Evolutionary conservation across 2,888 invertebrate species (phyloP), one percentile per base, ranked within the genome.

Genomic region (Ischnus inquisitorius): DNA sequence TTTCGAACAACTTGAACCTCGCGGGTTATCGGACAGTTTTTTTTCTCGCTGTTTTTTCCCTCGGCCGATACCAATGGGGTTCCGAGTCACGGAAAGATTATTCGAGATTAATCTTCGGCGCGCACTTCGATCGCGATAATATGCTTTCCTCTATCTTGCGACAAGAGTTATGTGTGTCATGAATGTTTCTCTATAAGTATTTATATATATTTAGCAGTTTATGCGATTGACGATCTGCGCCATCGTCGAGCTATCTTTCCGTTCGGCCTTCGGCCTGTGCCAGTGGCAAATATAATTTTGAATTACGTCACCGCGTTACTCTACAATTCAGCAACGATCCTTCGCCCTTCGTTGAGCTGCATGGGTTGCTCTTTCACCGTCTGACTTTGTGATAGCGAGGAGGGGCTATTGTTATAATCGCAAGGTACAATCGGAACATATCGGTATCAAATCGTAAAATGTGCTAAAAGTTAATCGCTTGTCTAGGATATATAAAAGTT

Each of bases 11-110:
- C 57, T 71, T 82, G 79, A 81, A 83, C 74, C 16, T 54, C 43
- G 79, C 75, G 72, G 86, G 87, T 87, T 88, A 85, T 84, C 84
- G 48, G 46, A 10, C 5, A n/a, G n/a, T 48, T 25, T 68, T 72
- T 79, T 75, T 68, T 64, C 54, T 64, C 62, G 54, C 48, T 43
- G 57, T 39, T 64, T 39, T n/a, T 19, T 48, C 46, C 3, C 19
- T 48, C 46, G 16, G 16, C 25, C 46, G 64, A 69, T 67, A 72
- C 48, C 46, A 12, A 34, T 34, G 41, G 74, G 22, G 16, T 22
- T 80, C 71, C 28, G 51, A 34, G 65, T 65, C 60, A 81, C 60
- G 69, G 12, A 65, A 71, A 57, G 57, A 57, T 25, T 14, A 14
- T 57, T 57, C 57, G 57, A 57, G 57, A 57, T 57, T 57, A 25